Evolutionary conservation across 2,113 vertebrate genomes (phyloP).

Genomic region (Poicephalus gulielmi): DNA sequence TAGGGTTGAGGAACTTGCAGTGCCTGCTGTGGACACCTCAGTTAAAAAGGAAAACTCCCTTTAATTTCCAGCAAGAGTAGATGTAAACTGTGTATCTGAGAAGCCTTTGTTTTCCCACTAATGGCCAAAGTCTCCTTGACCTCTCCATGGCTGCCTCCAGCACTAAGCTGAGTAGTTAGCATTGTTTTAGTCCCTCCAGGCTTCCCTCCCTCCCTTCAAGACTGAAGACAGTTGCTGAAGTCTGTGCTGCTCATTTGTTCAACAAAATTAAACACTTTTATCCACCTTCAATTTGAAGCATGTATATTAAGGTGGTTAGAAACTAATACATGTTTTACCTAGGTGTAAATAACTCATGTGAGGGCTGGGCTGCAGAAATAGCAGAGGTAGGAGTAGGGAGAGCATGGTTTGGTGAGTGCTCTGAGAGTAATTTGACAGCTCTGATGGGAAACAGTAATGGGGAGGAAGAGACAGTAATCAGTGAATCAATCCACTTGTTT

Average conservation of each 20-base stretch:
- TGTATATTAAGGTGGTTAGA: background rate
- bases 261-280: background rate
- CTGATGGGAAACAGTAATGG: slow-evolving; percentile 41
- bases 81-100: background rate
- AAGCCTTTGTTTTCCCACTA: background rate
- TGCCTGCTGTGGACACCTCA: background rate
- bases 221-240: background rate
- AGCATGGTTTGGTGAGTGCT: background rate
- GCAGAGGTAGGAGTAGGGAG: background rate
- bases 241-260: background rate
- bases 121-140: background rate
- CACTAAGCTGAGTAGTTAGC: background rate
- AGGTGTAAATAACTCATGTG: background rate
- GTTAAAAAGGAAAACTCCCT: background rate
- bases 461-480: slow-evolving; percentile 12
- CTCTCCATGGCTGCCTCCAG: background rate
- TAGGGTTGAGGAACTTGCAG: background rate
- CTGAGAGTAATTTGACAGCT: background rate
- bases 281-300: background rate
- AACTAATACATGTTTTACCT: background rate
- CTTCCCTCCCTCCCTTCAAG: background rate
- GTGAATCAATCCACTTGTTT: slow-evolving; percentile 1
- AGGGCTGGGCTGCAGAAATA: background rate
- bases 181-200: background rate
- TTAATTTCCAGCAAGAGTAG: background rate